Percentiles rank a stretch among this genome's conserved stretches.
These are phyloP conservation scores for Corbicula japonica DNA, from an alignment of 2,888 invertebrate genomes.

Conservation along the genomic window DNA sequence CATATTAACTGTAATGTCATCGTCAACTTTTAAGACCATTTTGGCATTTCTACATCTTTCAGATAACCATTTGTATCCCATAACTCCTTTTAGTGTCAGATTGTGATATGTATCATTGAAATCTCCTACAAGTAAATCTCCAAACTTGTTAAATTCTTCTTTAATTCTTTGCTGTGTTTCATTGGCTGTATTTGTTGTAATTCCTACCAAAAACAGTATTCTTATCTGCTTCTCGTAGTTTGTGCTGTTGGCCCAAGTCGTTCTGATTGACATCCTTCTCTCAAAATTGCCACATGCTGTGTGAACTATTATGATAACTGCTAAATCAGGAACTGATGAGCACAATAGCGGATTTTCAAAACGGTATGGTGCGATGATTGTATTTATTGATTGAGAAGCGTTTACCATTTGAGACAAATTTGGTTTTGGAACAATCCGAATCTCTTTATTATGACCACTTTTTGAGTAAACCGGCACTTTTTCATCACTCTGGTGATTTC, in stretches of 20 bases:
- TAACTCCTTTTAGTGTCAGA: slow-evolving; percentile 29
- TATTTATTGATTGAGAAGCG: no score
- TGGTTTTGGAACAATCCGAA: no score
- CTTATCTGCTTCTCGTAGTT: slow-evolving; percentile 42
- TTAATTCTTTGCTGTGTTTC: slow-evolving; percentile 8
- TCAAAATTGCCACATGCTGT: not conserved
- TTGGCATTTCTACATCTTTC: slow-evolving; percentile 59
- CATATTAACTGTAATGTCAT: slow-evolving; percentile 66
- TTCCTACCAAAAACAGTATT: slow-evolving; percentile 28
- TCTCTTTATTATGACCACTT: no score
- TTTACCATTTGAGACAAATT: no score
- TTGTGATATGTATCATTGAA: slow-evolving; percentile 32
- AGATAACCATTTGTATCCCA: slow-evolving; percentile 35
- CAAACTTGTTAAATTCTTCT: slow-evolving; percentile 11
- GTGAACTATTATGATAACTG: not conserved
- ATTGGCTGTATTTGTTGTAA: not conserved
- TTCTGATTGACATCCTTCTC: slow-evolving; percentile 7
- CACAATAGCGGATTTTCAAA: not conserved
- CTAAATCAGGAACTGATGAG: not conserved
- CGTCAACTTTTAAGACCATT: slow-evolving; percentile 68
- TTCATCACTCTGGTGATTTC: no score
- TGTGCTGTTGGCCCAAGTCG: slow-evolving; percentile 12
- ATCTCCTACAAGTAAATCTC: slow-evolving; percentile 39
- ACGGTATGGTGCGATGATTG: not conserved
- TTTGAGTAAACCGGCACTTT: no score